Conservation (phyloP, 30 jellyfish, hydroid and myxozoan genomes). For the Morbakka virulenta region DNA sequence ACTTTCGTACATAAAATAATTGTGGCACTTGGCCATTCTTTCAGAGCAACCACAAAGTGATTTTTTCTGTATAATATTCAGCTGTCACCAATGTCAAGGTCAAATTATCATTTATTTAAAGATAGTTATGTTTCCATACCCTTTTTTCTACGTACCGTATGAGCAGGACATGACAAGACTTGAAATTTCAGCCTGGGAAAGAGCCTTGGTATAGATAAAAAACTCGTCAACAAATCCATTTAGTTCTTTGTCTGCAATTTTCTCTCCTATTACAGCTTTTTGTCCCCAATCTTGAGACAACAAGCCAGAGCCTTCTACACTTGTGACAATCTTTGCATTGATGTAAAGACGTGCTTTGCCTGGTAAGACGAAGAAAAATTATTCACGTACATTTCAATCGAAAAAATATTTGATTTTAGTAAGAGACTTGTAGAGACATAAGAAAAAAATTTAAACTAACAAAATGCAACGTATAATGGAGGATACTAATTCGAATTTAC, state of each 20-base stretch:
- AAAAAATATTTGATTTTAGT: background rate
- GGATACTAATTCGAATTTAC: background rate
- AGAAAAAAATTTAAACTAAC: background rate
- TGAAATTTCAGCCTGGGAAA: slow-evolving; percentile 65
- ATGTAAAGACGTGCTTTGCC: slow-evolving; percentile 87
- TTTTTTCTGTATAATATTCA: no score
- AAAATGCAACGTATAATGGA: background rate
- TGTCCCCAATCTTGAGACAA: slow-evolving; percentile 93
- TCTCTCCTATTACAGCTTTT: slow-evolving; percentile 86
- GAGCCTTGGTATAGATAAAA: slow-evolving; percentile 69
- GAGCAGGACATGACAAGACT: slow-evolving; percentile 89
- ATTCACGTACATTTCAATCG: background rate
- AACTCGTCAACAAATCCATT: slow-evolving; percentile 90
- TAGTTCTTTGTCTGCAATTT: slow-evolving; percentile 65
- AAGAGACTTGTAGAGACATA: background rate
- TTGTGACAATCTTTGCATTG: slow-evolving; percentile 58
- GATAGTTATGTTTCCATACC: no score
- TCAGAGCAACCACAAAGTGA: no score
- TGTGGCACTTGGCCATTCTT: no score
- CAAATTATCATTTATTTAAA: no score
- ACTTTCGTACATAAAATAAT: no score
- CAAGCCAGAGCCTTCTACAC: slow-evolving; percentile 72
- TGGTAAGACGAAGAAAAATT: background rate
- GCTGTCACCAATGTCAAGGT: no score
- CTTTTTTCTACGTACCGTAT: no score